These are phyloP conservation scores for Cossypha polioptera DNA, from an alignment of 2,797 vertebrate genomes.

Conservation along the genomic window DNA sequence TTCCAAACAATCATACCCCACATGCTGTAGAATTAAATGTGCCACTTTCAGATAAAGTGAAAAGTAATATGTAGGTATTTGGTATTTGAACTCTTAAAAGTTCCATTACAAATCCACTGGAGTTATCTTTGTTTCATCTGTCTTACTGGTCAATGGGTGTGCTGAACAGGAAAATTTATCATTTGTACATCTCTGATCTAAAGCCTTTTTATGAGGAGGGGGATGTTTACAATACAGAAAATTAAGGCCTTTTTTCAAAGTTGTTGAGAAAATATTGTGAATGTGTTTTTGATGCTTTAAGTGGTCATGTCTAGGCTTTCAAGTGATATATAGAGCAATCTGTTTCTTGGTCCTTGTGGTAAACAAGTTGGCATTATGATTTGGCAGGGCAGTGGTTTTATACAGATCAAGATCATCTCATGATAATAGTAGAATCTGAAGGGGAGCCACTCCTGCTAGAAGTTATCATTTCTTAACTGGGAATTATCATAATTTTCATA, in stretches of 20 bases:
- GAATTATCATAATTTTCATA: fast-evolving
- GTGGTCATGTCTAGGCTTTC: background rate
- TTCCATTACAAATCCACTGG: background rate
- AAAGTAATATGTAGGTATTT: background rate
- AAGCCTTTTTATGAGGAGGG: background rate
- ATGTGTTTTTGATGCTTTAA: background rate
- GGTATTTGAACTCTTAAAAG: background rate
- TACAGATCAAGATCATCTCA: background rate
- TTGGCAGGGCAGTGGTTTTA: background rate
- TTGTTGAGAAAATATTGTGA: background rate
- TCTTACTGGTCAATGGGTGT: background rate
- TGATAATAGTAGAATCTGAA: background rate
- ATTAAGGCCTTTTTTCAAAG: background rate
- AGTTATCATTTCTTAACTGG: background rate
- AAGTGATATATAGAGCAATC: background rate
- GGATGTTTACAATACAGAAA: background rate
- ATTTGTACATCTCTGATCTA: background rate
- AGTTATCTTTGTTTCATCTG: background rate
- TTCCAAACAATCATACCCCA: fast-evolving
- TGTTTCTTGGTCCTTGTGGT: background rate
- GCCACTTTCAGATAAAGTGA: background rate
- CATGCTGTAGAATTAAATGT: background rate
- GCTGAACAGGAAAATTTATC: background rate
- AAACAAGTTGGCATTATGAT: background rate
- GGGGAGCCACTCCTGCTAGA: background rate